phyloP scores from a whole-genome alignment of 2,888 invertebrate genomes.

The Neuroscelio doddi region DNA sequence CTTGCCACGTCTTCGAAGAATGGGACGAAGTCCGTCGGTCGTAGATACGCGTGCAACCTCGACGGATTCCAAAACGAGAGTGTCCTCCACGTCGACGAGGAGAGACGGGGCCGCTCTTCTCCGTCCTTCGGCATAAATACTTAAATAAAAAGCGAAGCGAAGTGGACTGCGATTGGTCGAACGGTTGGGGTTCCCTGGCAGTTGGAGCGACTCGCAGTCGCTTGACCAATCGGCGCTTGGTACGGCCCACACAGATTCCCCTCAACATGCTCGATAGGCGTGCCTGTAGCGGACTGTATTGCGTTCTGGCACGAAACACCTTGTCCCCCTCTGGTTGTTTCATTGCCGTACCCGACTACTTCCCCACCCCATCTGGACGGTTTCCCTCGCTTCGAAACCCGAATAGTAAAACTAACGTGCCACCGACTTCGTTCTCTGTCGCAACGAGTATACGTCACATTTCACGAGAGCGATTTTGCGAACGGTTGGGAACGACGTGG shows the following conservation, averaged over 20 bases:
- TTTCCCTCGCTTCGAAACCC: constrained; percentile 19
- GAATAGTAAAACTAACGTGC: constrained; percentile 32
- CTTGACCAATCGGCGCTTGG: constrained; percentile 56
- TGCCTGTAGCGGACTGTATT: constrained; percentile 34
- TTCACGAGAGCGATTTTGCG: constrained; percentile 26
- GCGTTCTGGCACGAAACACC: constrained; percentile 25
- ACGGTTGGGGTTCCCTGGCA: constrained; percentile 49
- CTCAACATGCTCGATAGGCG: constrained; percentile 54
- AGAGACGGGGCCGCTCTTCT: constrained; percentile 55
- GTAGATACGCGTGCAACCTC: constrained; percentile 63
- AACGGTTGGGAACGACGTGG: constrained; percentile 24
- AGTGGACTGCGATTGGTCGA: constrained; percentile 54
- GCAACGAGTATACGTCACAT: constrained; percentile 25
- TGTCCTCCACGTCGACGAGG: constrained; percentile 60
- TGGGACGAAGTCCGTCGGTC: constrained; percentile 9
- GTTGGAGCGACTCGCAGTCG: constrained; percentile 48
- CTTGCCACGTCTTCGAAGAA: constrained; percentile 26
- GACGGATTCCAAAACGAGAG: constrained; percentile 68
- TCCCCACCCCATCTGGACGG: constrained; percentile 5
- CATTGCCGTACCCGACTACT: neutral
- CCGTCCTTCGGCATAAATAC: constrained; percentile 62
- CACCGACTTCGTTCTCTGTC: constrained; percentile 12
- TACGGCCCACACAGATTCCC: constrained; percentile 58
- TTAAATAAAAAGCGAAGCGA: constrained; percentile 60
- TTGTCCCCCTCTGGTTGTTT: neutral